Evolutionary conservation across 2,113 vertebrate genomes (phyloP).

Genomic region (Dipodomys stephensi): DNA sequence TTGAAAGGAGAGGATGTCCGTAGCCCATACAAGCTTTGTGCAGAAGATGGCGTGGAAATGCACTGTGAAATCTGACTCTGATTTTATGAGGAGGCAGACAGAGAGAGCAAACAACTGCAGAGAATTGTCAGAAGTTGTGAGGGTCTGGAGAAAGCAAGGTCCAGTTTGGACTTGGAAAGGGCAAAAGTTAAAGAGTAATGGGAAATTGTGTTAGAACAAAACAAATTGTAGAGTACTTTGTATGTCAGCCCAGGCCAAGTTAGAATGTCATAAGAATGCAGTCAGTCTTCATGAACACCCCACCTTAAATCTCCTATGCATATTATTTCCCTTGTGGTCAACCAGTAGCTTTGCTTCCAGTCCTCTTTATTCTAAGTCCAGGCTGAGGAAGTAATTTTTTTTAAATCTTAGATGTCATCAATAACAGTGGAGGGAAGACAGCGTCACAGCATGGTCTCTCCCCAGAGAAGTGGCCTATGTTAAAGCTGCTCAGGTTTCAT

Average conservation of each 20-base stretch:
- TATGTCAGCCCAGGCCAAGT: background rate
- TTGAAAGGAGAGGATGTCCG: background rate
- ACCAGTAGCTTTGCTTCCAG: background rate
- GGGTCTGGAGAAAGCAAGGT: background rate
- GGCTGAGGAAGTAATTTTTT: background rate
- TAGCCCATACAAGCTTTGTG: background rate
- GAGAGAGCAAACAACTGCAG: background rate
- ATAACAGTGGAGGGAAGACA: background rate
- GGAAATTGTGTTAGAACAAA: background rate
- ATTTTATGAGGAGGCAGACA: background rate
- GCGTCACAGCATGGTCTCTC: no score
- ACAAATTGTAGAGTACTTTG: background rate
- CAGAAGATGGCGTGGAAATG: background rate
- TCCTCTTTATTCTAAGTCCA: background rate
- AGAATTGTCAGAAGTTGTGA: background rate
- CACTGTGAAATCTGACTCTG: background rate
- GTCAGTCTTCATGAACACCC: background rate
- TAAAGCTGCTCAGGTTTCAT: background rate
- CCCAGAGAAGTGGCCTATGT: background rate
- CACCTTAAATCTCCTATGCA: background rate
- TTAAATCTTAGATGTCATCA: background rate
- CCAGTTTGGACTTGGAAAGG: background rate
- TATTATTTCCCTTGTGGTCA: background rate
- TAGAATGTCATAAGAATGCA: background rate
- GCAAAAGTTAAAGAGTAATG: background rate